Percentiles rank a stretch among this genome's conserved stretches.
Conservation (phyloP, 2,113 vertebrate genomes). For the Pangasianodon gigas region DNA sequence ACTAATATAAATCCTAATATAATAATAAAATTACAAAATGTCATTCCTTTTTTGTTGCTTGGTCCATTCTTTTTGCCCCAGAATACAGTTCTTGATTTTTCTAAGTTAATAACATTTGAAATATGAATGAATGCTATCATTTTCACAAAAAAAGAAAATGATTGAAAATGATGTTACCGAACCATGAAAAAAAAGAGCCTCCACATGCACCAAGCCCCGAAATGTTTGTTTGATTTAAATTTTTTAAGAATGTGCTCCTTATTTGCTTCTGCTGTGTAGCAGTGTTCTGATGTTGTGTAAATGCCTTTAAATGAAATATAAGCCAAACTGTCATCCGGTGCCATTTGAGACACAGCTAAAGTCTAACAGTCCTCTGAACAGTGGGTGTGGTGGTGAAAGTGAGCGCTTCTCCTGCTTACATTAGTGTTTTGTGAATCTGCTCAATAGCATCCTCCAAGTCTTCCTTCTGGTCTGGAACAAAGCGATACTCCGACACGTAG, state of each 20-base stretch:
- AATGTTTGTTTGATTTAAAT: not conserved
- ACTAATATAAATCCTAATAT: too few relatives aligned
- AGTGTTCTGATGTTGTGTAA: not conserved
- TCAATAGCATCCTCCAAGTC: constrained; percentile 86
- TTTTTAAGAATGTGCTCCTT: not conserved
- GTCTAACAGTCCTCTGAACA: not conserved
- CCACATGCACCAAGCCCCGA: not conserved
- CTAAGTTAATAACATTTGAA: not conserved
- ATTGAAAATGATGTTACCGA: not conserved
- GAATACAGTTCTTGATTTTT: not conserved
- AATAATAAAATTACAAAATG: not conserved
- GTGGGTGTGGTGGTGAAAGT: not conserved
- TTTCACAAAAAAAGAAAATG: not conserved
- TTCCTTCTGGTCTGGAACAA: constrained; percentile 87
- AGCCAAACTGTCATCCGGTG: not conserved
- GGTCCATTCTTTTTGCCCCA: not conserved
- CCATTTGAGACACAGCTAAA: not conserved
- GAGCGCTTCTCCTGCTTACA: constrained; percentile 68
- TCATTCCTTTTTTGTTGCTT: not conserved
- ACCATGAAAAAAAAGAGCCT: not conserved
- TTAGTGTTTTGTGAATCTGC: constrained; percentile 82
- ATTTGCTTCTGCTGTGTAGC: not conserved
- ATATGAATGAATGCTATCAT: not conserved
- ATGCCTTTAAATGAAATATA: not conserved
- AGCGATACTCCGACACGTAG: constrained; percentile 86